phyloP scores from a whole-genome alignment of 1,140 invertebrate species.

The Lepidostoma basale region DNA sequence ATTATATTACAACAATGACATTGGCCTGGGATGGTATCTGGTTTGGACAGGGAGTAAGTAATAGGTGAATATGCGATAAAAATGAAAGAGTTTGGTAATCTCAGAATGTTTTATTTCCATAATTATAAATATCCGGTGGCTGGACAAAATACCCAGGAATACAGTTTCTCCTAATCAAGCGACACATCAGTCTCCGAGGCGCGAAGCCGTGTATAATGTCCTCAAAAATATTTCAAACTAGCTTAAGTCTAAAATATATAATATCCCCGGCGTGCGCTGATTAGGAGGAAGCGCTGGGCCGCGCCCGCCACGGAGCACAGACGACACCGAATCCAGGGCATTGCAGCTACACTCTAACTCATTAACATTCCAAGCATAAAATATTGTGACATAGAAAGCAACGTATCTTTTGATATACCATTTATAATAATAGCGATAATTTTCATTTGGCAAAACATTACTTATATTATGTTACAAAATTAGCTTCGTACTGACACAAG shows the following conservation, averaged over 20 bases:
- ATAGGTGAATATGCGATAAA: too few species aligned
- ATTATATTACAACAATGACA: too few species aligned
- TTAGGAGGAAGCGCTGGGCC: conserved; percentile 39
- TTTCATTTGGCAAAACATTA: conserved; percentile 47
- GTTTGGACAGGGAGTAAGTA: too few species aligned
- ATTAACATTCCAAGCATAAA: conserved; percentile 47
- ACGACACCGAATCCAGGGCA: conserved; percentile 42
- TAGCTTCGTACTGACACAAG: conserved; percentile 32
- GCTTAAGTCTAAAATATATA: conserved; percentile 41
- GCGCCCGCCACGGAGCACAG: neutral
- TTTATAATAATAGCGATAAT: conserved; percentile 46
- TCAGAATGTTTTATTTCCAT: conserved; percentile 42
- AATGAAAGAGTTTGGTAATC: conserved; percentile 21
- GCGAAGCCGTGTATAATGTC: conserved; percentile 39
- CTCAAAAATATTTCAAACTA: conserved; percentile 41
- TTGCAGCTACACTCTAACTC: conserved; percentile 46
- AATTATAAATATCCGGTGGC: conserved; percentile 47
- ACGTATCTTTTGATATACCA: conserved; percentile 44
- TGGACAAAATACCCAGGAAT: conserved; percentile 46
- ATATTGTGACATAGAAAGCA: conserved; percentile 47
- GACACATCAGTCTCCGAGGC: conserved; percentile 45
- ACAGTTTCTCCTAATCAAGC: conserved; percentile 46
- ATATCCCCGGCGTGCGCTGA: conserved; percentile 37
- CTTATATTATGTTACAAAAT: conserved; percentile 44
- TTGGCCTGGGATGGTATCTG: too few species aligned